These are phyloP conservation scores for Excalfactoria chinensis DNA, from an alignment of 2,113 vertebrate species.

Conservation along the genomic window DNA sequence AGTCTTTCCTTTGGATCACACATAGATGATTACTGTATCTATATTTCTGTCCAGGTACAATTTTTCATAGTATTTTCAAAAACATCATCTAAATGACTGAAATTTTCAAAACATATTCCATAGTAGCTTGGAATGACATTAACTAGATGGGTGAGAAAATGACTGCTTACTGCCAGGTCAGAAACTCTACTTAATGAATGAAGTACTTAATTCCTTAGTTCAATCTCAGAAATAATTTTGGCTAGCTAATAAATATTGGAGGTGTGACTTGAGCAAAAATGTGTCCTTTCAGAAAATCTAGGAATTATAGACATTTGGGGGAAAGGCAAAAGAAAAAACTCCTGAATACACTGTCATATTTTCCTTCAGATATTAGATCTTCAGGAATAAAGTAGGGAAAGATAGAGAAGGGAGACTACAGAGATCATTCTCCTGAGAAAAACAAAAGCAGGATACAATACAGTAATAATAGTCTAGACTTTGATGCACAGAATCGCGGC, in stretches of 20 bases:
- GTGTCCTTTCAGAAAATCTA: not conserved
- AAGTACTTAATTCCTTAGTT: not conserved
- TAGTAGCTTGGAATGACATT: not conserved
- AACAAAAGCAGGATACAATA: slow-evolving; percentile 5
- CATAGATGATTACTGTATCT: not conserved
- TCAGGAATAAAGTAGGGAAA: not conserved
- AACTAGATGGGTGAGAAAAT: not conserved
- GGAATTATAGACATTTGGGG: not conserved
- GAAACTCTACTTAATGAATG: fast-evolving
- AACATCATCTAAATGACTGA: not conserved
- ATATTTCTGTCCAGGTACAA: not conserved
- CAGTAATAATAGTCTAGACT: not conserved
- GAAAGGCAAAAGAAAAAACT: not conserved
- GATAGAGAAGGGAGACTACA: not conserved
- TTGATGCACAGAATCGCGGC: not conserved
- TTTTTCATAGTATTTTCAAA: not conserved
- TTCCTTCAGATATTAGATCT: not conserved
- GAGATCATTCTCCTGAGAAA: not conserved
- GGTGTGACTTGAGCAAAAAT: not conserved
- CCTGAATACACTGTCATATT: not conserved
- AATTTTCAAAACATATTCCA: not conserved
- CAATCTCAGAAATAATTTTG: not conserved
- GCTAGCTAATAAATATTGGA: not conserved
- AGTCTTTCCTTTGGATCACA: not conserved
- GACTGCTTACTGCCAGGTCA: not conserved